These are phyloP conservation scores for Arctopsyche grandis DNA, from an alignment of 1,140 invertebrate genomes.

Conservation along the genomic window DNA sequence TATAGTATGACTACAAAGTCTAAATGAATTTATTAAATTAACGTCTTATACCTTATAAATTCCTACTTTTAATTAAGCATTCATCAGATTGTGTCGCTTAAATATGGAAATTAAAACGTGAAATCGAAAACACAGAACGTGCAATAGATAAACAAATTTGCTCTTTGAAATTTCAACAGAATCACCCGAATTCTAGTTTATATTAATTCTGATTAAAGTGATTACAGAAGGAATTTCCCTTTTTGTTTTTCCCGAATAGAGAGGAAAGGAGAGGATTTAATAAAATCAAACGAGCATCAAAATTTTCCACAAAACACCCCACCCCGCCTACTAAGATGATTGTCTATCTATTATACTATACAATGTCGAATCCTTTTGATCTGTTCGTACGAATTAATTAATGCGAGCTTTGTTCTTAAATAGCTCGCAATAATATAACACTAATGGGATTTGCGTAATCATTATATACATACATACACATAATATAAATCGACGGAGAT, in stretches of 20 bases:
- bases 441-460: background rate
- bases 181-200: background rate
- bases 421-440: background rate
- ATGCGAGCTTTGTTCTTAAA: background rate
- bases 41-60: no score
- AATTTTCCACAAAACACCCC: background rate
- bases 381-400: background rate
- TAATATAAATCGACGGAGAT: no score
- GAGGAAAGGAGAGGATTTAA: background rate
- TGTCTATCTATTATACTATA: background rate
- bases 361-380: constrained; percentile 5
- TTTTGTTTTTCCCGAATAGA: background rate
- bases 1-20: no score
- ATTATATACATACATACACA: background rate
- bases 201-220: background rate
- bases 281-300: background rate
- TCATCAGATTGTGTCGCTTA: no score
- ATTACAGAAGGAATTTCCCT: constrained; percentile 11
- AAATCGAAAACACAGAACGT: no score
- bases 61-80: no score
- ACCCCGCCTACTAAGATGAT: background rate
- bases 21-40: no score
- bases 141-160: no score
- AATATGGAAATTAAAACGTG: no score
- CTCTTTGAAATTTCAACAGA: no score